Conservation (phyloP, 2,113 vertebrate species). For the Saimiri boliviensis region DNA sequence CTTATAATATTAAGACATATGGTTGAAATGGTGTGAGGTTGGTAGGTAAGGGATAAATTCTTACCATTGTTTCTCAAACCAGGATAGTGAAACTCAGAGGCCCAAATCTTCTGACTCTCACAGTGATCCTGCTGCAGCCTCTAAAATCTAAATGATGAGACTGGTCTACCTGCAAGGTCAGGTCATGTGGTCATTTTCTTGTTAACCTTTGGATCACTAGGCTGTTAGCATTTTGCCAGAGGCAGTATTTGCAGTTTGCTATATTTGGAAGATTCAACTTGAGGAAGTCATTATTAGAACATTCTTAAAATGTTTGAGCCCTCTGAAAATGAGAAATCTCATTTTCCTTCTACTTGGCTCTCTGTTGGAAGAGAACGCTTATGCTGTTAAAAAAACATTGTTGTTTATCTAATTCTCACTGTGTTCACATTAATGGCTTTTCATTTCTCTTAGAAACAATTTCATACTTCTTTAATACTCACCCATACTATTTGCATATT, state of each 20-base stretch:
- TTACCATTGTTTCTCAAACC: neutral
- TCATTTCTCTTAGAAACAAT: too few species aligned
- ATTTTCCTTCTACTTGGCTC: constrained; percentile 6
- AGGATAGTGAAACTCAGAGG: constrained; percentile 41
- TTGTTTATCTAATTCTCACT: constrained; percentile 1
- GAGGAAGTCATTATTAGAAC: neutral
- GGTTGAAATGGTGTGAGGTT: neutral
- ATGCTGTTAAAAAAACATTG: neutral
- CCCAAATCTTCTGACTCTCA: neutral
- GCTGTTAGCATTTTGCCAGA: neutral
- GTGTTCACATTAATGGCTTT: neutral
- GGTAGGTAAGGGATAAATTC: neutral
- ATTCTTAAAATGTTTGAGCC: neutral
- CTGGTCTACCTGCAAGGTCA: neutral
- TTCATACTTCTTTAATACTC: too few species aligned
- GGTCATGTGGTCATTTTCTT: neutral
- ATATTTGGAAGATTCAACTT: constrained; percentile 43
- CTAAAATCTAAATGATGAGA: neutral
- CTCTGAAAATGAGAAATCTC: constrained; percentile 28
- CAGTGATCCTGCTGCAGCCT: neutral
- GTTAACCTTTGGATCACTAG: neutral
- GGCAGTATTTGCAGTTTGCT: neutral
- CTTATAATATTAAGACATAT: neutral
- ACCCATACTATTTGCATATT: too few species aligned
- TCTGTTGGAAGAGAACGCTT: neutral